These are phyloP conservation scores for Picus viridis DNA, from an alignment of 2,797 vertebrate species.

Conservation along the genomic window DNA sequence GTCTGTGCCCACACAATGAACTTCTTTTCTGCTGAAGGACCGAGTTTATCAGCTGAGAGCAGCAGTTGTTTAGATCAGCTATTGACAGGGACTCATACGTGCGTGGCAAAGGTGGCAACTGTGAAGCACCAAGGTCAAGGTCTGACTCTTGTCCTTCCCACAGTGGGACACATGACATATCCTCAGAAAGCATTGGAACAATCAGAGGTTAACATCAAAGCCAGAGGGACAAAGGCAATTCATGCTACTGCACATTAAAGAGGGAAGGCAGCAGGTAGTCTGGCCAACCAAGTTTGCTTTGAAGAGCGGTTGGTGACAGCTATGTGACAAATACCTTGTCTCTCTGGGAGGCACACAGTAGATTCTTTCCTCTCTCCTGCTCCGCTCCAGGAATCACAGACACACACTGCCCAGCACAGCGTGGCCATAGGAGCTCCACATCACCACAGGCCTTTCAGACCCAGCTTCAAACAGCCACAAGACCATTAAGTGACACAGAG, in stretches of 20 bases:
- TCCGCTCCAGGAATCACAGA: not conserved
- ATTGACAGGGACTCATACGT: rapidly evolving
- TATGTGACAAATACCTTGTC: not conserved
- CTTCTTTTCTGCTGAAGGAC: not conserved
- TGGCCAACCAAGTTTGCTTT: not conserved
- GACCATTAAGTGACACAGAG: not conserved
- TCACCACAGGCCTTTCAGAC: not conserved
- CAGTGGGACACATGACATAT: not conserved
- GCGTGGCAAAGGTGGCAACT: not conserved
- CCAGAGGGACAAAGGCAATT: rapidly evolving
- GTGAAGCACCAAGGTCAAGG: not conserved
- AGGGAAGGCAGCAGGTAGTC: not conserved
- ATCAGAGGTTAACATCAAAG: not conserved
- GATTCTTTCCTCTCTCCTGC: not conserved
- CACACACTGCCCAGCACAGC: not conserved
- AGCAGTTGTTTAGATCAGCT: not conserved
- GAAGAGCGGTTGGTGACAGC: not conserved
- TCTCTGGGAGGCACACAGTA: not conserved
- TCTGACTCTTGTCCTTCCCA: not conserved
- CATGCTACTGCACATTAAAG: not conserved
- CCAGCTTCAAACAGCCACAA: not conserved
- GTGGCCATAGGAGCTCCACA: not conserved
- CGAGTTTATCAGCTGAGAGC: not conserved
- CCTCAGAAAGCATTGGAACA: not conserved
- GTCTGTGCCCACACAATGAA: not conserved